Percentiles rank a stretch among this genome's conserved stretches.
Evolutionary conservation across 1,140 invertebrate genomes (phyloP).

Genomic region (Agraylea sexmaculata): DNA sequence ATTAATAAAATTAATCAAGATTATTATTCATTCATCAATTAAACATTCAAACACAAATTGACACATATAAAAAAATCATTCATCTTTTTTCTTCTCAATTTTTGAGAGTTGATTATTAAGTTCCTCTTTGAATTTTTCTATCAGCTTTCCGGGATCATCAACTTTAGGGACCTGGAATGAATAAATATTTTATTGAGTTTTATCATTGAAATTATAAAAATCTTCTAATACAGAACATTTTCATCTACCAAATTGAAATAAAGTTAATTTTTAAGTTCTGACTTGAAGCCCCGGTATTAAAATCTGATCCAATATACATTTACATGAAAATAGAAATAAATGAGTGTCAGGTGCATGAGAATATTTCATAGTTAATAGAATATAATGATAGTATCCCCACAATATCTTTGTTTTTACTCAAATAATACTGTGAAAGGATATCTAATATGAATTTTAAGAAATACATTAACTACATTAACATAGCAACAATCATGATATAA

Average conservation of each 20-base stretch:
- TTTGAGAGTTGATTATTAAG: conserved; percentile 48
- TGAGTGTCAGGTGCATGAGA: conserved; percentile 10
- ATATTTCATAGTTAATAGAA: conserved; percentile 5
- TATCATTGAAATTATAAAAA: not conserved
- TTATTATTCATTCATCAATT: not conserved
- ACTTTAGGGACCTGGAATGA: conserved; percentile 63
- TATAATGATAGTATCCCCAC: not conserved
- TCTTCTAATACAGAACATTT: conserved; percentile 4
- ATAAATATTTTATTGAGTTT: conserved; percentile 11
- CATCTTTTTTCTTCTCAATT: conserved; percentile 39
- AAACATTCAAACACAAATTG: conserved; percentile 24
- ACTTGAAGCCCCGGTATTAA: conserved; percentile 24
- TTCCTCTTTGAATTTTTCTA: conserved; percentile 53
- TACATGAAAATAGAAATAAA: conserved; percentile 26
- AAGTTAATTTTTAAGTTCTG: conserved; percentile 6
- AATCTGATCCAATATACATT: conserved; percentile 18
- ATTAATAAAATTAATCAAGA: not conserved
- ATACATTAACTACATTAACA: conserved; percentile 1
- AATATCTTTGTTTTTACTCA: conserved; percentile 3
- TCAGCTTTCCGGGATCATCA: conserved; percentile 60
- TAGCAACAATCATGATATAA: too few relatives aligned
- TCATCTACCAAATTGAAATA: not conserved
- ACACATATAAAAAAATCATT: conserved; percentile 21
- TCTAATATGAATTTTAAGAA: conserved; percentile 8
- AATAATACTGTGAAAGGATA: conserved; percentile 8